Evolutionary conservation across 2,888 invertebrate species (phyloP).

Genomic region (Hypselothyrea guttata): DNA sequence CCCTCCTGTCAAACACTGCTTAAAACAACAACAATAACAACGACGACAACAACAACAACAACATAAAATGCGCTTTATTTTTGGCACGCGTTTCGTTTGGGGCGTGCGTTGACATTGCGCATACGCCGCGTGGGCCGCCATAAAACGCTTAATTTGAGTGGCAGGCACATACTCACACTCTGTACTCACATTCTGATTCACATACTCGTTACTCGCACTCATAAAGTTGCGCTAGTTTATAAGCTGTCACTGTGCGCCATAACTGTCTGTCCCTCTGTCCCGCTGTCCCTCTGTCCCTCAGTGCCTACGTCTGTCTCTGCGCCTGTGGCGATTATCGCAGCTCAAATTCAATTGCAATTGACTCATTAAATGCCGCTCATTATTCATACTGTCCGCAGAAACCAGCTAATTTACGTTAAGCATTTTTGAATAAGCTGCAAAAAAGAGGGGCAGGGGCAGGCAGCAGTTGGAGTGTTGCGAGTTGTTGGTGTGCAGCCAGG

Average conservation of each 20-base stretch:
- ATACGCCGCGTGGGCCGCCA: constrained; percentile 50
- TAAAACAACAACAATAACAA: constrained; percentile 22
- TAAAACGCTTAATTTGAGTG: constrained; percentile 69
- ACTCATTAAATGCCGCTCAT: constrained; percentile 68
- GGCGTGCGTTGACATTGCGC: constrained; percentile 44
- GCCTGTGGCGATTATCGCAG: constrained; percentile 38
- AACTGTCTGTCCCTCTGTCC: background rate
- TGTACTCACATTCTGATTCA: no score
- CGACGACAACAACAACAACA: constrained; percentile 1
- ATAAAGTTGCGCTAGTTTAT: constrained; percentile 32
- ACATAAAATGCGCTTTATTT: constrained; percentile 48
- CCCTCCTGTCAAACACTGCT: no score
- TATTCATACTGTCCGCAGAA: constrained; percentile 69
- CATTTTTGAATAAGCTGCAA: constrained; percentile 69
- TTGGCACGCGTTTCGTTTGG: constrained; percentile 38
- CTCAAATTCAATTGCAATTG: constrained; percentile 67
- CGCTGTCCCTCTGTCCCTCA: no score
- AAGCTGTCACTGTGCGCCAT: constrained; percentile 35
- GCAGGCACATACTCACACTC: constrained; percentile 15
- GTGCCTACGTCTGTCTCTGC: background rate
- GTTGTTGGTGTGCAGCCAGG: constrained; percentile 48
- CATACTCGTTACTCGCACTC: background rate
- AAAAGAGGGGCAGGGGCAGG: background rate
- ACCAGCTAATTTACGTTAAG: constrained; percentile 74
- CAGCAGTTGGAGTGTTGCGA: background rate